Base-by-base conservation (phyloP, 2,113 vertebrate genomes). In the Lathamus discolor region DNA sequence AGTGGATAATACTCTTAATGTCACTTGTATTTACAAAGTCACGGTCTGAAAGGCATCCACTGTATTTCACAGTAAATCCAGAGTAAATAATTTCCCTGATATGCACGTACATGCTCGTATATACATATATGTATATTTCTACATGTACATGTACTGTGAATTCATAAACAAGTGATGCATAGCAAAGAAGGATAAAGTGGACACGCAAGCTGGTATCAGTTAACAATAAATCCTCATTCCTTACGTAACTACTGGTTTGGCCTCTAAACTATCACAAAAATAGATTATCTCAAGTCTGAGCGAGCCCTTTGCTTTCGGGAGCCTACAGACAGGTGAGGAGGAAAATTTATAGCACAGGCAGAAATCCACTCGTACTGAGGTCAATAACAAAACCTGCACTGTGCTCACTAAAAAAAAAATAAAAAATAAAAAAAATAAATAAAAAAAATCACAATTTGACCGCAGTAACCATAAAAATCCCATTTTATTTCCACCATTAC, bases 131-230 rank as follows among this genome's bases (percentile, higher is more conserved):
- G 12, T 11, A 8, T 15, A 35, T 37, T 72, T 92, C 44, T 48
- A 4, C 14, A 41, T 10, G 10, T 24, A 27, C 22, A 33, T 3
- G 31, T n/a, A 61, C n/a, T 44, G 22, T 64, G 63, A 72, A 64
- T 73, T 64, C 24, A 76, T 33, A 51, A 63, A 17, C 23, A 68
- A 79, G 28, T 6, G n/a, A 51, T 31, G 14, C 54, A 43, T 1
- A n/a, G 24, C 9, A 83, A 63, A 93, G n/a, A 19, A 78, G 17
- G 35, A 68, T 15, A 46, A 95, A 73, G 39, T 39, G 31, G 80
- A 55, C 16, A 51, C 1, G 0, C 23, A 73, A n/a, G 33, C 9
- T 73, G 12, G 5, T 48, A 52, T 2, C 14, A 39, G 15, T 35
- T 89, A 49, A 33, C 31, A 55, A 31, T 13, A 73, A 72, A 64